Conservation (phyloP, 2,888 invertebrate genomes). For the Diadromus collaris region DNA sequence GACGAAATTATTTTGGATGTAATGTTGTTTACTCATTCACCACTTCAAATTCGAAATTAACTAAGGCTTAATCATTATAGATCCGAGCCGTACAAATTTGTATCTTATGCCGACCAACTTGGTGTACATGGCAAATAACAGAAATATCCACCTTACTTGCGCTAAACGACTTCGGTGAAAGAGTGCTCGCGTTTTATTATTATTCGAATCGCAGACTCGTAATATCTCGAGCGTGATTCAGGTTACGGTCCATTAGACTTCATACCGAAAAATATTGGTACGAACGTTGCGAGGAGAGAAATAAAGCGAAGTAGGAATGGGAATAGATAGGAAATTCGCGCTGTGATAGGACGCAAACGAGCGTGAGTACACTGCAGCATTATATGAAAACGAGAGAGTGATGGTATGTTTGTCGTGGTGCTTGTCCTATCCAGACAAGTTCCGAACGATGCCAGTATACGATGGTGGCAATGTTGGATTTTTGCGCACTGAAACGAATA, state of each 20-base stretch:
- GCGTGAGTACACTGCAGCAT: conserved; percentile 29
- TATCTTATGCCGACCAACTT: background rate
- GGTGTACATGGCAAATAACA: background rate
- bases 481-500: conserved; percentile 43
- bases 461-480: conserved; percentile 30
- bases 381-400: conserved; percentile 33
- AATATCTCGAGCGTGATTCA: conserved; percentile 34
- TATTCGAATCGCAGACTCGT: conserved; percentile 22
- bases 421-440: conserved; percentile 12
- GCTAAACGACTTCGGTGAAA: conserved; percentile 9
- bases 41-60: background rate
- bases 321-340: conserved; percentile 25
- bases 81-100: background rate
- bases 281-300: conserved; percentile 8
- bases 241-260: conserved; percentile 38
- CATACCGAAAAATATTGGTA: conserved; percentile 38
- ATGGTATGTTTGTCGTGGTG: conserved; percentile 11
- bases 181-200: background rate
- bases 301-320: conserved; percentile 23
- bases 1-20: background rate
- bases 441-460: conserved; percentile 10
- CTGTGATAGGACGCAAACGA: conserved; percentile 41
- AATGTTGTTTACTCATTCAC: background rate
- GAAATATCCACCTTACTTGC: conserved; percentile 15
- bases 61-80: background rate